These are phyloP conservation scores for Lepidurus apus DNA, from an alignment of 1,140 invertebrate species.

Conservation along the genomic window DNA sequence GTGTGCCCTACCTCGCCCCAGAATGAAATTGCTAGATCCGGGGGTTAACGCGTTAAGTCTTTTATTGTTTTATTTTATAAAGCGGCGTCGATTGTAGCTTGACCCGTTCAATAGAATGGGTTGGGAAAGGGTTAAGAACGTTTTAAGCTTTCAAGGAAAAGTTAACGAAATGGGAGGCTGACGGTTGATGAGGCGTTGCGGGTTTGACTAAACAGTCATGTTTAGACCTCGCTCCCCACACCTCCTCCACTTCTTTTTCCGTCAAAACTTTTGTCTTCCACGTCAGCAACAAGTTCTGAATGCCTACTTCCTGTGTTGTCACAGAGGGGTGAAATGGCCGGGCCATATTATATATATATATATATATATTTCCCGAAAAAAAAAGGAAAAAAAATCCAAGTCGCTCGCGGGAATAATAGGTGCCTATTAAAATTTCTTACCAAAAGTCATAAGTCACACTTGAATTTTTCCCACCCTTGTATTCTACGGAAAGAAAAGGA, in stretches of 20 bases:
- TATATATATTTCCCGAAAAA: background rate
- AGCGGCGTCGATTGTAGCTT: background rate
- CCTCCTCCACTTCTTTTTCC: background rate
- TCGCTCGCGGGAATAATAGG: background rate
- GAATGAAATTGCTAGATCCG: background rate
- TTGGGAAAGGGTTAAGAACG: background rate
- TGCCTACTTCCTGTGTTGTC: conserved; percentile 14
- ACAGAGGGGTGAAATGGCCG: background rate
- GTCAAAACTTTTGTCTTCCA: background rate
- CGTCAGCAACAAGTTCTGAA: background rate
- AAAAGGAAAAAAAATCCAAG: background rate
- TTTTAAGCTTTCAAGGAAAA: background rate
- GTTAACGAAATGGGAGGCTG: background rate
- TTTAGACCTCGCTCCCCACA: background rate
- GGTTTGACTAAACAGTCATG: background rate
- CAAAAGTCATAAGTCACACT: conserved; percentile 6
- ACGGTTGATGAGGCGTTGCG: background rate
- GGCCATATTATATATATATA: background rate
- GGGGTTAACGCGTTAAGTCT: background rate
- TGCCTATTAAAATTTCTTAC: conserved; percentile 9
- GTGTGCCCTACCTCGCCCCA: background rate
- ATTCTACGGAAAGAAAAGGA: background rate
- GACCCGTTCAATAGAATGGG: background rate
- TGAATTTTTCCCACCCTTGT: background rate
- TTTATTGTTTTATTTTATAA: background rate